Evolutionary conservation across 2,888 invertebrate species (phyloP), one percentile per base, ranked within the genome.

Genomic region (Pollenia griseotomentosa): DNA sequence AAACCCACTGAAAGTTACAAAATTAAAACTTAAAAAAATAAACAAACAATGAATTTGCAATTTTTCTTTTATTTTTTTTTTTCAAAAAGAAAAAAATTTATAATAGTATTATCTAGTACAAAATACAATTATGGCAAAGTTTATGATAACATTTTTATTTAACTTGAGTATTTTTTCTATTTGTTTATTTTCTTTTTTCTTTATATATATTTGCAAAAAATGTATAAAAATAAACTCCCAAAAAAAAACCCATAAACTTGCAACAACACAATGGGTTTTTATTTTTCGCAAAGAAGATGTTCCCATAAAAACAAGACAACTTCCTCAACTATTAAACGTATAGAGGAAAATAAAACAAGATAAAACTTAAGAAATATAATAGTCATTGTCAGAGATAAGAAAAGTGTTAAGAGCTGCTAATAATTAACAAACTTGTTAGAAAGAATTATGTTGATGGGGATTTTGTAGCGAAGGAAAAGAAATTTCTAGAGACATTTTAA

Each of bases 91-190:
- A 57, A 68, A 46, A 74, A 46, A 19, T 12, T 55, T 61, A 59
- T 65, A 55, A 70, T 9, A 53, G 63, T 53, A 16, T 68, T 46
- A 78, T 73, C 78, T 68, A 68, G 57, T 74, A 87, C 87, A 73
- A 84, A 82, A 81, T 46, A 63, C 83, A 83, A 71, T 83, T 77
- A 83, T 83, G 83, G 40, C 65, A 78, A 84, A 84, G 84, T 87
- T 84, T 87, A 87, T 87, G 87, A 87, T 87, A 87, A 87, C 81
- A 82, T 83, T 86, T 86, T 79, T 57, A 57, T 78, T 85, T 80
- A 33, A 8, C 14, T 63, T 53, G 23, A 53, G 8, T 53, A 53
- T 55, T 33, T 59, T 71, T 75, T 55, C 42, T n/a, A 7, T 33
- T 11, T 44, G 19, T 63, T 53, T 71, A 33, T 42, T 44, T 44